Conservation (phyloP, 2,797 vertebrate species). For the Microcaecilia unicolor region DNA sequence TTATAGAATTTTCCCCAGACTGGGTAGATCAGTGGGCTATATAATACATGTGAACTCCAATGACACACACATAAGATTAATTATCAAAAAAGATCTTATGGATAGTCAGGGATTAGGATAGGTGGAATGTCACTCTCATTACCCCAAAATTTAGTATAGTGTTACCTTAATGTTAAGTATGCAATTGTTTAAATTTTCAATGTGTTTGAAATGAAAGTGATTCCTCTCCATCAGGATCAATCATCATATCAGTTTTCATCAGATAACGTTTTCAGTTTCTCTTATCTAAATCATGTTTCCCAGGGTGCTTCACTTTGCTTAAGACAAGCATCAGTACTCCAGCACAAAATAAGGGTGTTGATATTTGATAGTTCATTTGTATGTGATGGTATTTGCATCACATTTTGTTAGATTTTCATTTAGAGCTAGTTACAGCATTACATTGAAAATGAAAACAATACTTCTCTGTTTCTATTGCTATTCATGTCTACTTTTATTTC, state of each 20-base stretch:
- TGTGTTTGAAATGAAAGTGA: constrained; percentile 38
- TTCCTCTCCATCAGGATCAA: constrained; percentile 41
- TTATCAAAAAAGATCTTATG: too few relatives aligned
- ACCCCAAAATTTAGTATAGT: too few relatives aligned
- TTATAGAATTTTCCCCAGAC: too few relatives aligned
- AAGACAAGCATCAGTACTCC: constrained; percentile 38
- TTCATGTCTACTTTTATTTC: constrained; percentile 74
- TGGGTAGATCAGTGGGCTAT: too few relatives aligned
- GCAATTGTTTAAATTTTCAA: background rate
- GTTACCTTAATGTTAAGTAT: too few relatives aligned
- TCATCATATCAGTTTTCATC: constrained; percentile 41
- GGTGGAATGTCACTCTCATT: too few relatives aligned
- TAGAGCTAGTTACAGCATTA: constrained; percentile 58
- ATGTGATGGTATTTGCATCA: constrained; percentile 45
- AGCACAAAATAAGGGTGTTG: constrained; percentile 38
- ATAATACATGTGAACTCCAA: too few relatives aligned
- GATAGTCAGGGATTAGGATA: too few relatives aligned
- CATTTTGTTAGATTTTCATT: constrained; percentile 54
- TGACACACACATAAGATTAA: too few relatives aligned
- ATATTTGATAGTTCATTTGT: constrained; percentile 55
- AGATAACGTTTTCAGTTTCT: constrained; percentile 43
- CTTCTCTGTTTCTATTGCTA: constrained; percentile 62
- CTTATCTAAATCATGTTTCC: constrained; percentile 53
- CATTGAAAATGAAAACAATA: constrained; percentile 61
- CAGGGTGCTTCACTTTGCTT: constrained; percentile 31